Percentiles rank a stretch among this genome's conserved stretches.
Evolutionary conservation across 2,113 vertebrate genomes (phyloP).

Genomic region (Coptodon rendalli): DNA sequence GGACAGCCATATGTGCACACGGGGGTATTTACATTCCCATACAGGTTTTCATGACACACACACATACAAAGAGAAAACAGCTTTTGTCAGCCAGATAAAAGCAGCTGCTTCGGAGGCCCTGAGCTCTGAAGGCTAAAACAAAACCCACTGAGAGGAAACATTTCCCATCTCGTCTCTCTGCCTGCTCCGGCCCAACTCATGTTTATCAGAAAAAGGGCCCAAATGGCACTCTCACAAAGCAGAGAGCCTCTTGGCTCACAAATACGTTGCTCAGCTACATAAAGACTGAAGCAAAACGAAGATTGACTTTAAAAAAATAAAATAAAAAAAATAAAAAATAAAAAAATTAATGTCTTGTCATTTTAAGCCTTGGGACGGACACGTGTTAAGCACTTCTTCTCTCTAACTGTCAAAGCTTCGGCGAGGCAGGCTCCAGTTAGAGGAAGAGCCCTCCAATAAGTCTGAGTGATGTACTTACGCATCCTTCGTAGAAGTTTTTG

Average conservation of each 20-base stretch:
- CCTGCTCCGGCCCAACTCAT: background rate
- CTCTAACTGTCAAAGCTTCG: background rate
- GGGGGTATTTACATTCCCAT: background rate
- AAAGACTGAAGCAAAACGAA: background rate
- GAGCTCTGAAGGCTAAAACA: slow-evolving; percentile 16
- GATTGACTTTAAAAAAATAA: background rate
- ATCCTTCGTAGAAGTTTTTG: slow-evolving; percentile 86
- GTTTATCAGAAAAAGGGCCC: background rate
- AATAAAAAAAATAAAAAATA: background rate
- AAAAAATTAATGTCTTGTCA: background rate
- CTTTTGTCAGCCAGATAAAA: slow-evolving; percentile 34
- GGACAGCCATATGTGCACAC: background rate
- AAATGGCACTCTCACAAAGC: background rate
- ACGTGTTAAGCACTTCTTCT: background rate
- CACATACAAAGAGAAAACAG: background rate
- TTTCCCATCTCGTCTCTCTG: background rate
- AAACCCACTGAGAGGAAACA: slow-evolving; percentile 7
- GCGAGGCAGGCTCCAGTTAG: background rate
- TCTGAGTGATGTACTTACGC: slow-evolving; percentile 71
- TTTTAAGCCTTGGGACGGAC: background rate
- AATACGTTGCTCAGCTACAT: background rate
- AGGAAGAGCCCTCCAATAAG: background rate
- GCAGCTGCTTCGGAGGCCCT: background rate
- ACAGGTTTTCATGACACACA: background rate
- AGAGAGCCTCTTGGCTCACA: background rate